These are phyloP conservation scores for Jordanella pulchra DNA, from an alignment of 2,797 vertebrate species.

Conservation along the genomic window DNA sequence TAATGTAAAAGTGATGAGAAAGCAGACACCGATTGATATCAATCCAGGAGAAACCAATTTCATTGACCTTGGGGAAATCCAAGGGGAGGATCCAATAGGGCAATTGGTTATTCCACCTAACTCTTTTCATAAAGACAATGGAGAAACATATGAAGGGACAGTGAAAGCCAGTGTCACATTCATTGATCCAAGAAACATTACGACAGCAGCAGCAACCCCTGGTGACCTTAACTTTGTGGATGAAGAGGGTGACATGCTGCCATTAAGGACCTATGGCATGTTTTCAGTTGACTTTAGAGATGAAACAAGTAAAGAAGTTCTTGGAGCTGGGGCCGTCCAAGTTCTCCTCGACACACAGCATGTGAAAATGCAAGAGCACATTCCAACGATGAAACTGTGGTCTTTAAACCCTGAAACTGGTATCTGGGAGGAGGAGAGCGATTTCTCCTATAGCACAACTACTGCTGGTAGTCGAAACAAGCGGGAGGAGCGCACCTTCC, in stretches of 20 bases:
- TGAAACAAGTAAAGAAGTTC: slow-evolving; percentile 74
- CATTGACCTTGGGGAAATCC: slow-evolving; percentile 85
- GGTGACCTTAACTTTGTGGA: slow-evolving; percentile 92
- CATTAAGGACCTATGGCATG: slow-evolving; percentile 95
- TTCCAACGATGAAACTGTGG: slow-evolving; percentile 91
- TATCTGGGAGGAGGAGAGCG: slow-evolving; percentile 92
- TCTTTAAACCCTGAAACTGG: slow-evolving; percentile 91
- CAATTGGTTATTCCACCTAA: slow-evolving; percentile 89
- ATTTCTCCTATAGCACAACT: slow-evolving; percentile 71
- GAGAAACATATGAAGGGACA: slow-evolving; percentile 85
- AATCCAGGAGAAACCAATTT: slow-evolving; percentile 80
- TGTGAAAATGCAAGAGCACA: slow-evolving; percentile 89
- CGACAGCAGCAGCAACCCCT: slow-evolving; percentile 83
- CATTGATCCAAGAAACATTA: slow-evolving; percentile 91
- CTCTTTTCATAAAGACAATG: slow-evolving; percentile 83
- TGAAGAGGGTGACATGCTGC: slow-evolving; percentile 86
- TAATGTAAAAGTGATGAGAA: slow-evolving; percentile 90
- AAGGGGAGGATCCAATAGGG: slow-evolving; percentile 83
- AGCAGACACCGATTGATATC: slow-evolving; percentile 83
- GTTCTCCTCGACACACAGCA: slow-evolving; percentile 88
- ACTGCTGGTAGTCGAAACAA: slow-evolving; percentile 67
- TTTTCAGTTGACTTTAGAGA: slow-evolving; percentile 93
- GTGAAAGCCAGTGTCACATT: slow-evolving; percentile 95
- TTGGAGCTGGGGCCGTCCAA: slow-evolving; percentile 85
- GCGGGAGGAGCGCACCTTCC: slow-evolving; percentile 93